Base-by-base conservation (phyloP, 2,888 invertebrate species). In the Drosophila nigricruria region DNA sequence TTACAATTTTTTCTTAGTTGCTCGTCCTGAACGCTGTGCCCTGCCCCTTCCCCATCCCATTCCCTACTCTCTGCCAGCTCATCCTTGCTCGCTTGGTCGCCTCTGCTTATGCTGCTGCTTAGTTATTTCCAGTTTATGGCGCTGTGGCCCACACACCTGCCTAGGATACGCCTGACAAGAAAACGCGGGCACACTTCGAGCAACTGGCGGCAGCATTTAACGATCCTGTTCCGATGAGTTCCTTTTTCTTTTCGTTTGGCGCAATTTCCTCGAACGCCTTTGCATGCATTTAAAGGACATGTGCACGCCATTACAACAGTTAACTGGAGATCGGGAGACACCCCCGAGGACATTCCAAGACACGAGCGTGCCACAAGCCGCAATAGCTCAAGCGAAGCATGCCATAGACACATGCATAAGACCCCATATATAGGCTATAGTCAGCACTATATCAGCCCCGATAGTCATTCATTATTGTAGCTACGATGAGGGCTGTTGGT, bases 291-390 rank as follows among this genome's bases (percentile, higher is more conserved):
- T 72, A 66, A 70, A 90, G 86, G 86, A 87, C 89, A 87, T 87
- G 89, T 90, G 86, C 85, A 62, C 53, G 76, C 67, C 78, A 81
- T 79, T 79, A 81, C 79, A 79, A 60, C 76, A 56, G 69, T 49
- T 65, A 71, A 30, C 18, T 32, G 23, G n/a, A n/a, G 27, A 27
- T 27, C 47, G 47, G 60, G 42, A 58, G 72, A 68, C 79, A 72
- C 69, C 71, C 79, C 75, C 71, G 53, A 71, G 56, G 71, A 83
- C 79, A 90, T 87, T 89, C 89, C 87, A 77, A 81, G 89, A 89
- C 88, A 89, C 88, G 82, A 89, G 87, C 73, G 57, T 67, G 77
- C 72, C 90, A 87, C 90, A 83, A 81, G 86, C 59, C 73, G 70
- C 70, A 81, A 70, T 65, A 69, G 66, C 73, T 66, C 79, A 47